phyloP scores from a whole-genome alignment of 2,113 vertebrate genomes.

The Camelus bactrianus region DNA sequence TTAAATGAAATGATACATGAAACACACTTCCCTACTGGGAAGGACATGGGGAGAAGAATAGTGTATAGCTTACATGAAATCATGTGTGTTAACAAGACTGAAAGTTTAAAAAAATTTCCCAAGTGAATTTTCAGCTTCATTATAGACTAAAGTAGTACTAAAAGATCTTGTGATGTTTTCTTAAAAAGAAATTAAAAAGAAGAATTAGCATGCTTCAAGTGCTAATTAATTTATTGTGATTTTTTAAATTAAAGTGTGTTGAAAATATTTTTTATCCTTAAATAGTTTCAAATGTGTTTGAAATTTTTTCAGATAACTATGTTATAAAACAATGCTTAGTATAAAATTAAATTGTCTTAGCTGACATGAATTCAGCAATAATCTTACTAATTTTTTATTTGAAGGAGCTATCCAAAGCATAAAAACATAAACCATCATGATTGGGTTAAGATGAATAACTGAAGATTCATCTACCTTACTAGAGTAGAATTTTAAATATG shows the following conservation, averaged over 20 bases:
- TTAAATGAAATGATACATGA: slow-evolving; percentile 16
- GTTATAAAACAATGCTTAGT: slow-evolving; percentile 25
- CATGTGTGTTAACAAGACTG: background rate
- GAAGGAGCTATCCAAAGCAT: slow-evolving; percentile 2
- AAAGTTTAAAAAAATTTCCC: background rate
- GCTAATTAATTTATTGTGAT: slow-evolving; percentile 33
- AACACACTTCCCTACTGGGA: slow-evolving; percentile 18
- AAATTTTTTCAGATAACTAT: slow-evolving; percentile 49
- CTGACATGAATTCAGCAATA: slow-evolving; percentile 37
- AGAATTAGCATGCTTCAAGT: background rate
- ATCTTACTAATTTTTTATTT: slow-evolving; percentile 11
- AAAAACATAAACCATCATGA: slow-evolving; percentile 31
- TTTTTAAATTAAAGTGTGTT: background rate
- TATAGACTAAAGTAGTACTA: background rate
- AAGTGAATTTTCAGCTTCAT: slow-evolving; percentile 47
- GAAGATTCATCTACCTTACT: slow-evolving; percentile 21
- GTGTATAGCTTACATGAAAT: background rate
- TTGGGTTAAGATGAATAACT: slow-evolving; percentile 42
- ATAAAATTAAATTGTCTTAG: slow-evolving; percentile 39
- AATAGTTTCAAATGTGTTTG: slow-evolving; percentile 28
- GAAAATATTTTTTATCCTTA: slow-evolving; percentile 13
- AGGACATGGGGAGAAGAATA: background rate
- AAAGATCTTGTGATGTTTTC: background rate
- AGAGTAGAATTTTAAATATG: slow-evolving; percentile 41
- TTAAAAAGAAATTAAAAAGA: background rate